phyloP scores from a whole-genome alignment of 2,113 vertebrate genomes.

The Alaudala cheleensis region DNA sequence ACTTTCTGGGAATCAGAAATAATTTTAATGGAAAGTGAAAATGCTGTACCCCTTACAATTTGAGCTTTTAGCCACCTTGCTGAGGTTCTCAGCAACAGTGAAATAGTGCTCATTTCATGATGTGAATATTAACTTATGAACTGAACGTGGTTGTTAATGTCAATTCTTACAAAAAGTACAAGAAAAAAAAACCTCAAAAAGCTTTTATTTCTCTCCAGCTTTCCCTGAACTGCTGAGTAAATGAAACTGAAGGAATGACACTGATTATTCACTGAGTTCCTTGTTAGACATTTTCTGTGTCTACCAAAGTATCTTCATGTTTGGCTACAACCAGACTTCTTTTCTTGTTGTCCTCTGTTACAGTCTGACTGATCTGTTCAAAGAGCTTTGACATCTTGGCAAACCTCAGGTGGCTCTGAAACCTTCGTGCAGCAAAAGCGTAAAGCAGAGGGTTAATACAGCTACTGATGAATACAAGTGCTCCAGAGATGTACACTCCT shows the following conservation, averaged over 20 bases:
- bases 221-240: neutral
- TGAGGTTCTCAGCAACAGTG: neutral
- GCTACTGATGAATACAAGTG: conserved; percentile 73
- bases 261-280: neutral
- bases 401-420: conserved; percentile 42
- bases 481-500: conserved; percentile 54
- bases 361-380: conserved; percentile 50
- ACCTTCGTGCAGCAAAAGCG: conserved; percentile 67
- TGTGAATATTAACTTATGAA: neutral
- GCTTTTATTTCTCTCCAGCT: neutral
- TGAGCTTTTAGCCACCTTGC: neutral
- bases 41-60: neutral
- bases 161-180: neutral
- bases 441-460: conserved; percentile 79
- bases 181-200: neutral
- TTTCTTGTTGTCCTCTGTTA: conserved; percentile 3
- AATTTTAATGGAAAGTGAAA: neutral
- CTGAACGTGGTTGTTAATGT: neutral
- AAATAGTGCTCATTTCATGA: neutral
- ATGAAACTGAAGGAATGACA: neutral
- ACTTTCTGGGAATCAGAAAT: neutral
- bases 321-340: neutral
- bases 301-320: neutral
- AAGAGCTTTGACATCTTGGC: conserved; percentile 61
- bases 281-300: conserved; percentile 25